phyloP scores from a whole-genome alignment of 2,888 invertebrate species.

The Automeris io region DNA sequence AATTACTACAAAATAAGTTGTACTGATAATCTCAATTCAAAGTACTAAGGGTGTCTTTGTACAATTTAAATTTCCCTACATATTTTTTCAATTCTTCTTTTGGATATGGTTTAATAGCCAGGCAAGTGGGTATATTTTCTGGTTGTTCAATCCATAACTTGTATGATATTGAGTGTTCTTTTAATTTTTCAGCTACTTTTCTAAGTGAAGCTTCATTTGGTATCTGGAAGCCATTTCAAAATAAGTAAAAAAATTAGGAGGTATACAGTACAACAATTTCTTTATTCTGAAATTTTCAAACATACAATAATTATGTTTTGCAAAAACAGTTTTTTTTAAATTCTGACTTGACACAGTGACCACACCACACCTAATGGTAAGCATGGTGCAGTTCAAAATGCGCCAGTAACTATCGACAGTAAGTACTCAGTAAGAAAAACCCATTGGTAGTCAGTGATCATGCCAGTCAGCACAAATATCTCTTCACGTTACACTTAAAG shows the following conservation, averaged over 20 bases:
- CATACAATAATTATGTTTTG: too few species aligned
- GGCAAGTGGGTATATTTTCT: conserved; percentile 95
- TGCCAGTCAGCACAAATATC: too few species aligned
- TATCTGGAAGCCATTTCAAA: conserved; percentile 63
- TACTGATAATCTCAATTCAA: conserved; percentile 1
- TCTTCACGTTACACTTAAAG: too few species aligned
- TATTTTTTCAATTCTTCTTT: conserved; percentile 89
- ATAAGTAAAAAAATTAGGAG: background rate
- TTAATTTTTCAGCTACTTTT: conserved; percentile 82
- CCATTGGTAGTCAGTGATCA: too few species aligned
- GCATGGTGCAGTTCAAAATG: too few species aligned
- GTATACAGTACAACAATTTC: too few species aligned
- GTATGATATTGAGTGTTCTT: conserved; percentile 85
- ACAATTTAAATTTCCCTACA: conserved; percentile 91
- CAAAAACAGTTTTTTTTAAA: too few species aligned
- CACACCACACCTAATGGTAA: too few species aligned
- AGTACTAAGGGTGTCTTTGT: conserved; percentile 63
- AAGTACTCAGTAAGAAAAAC: too few species aligned
- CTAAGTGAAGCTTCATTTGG: conserved; percentile 85
- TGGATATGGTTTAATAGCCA: conserved; percentile 94
- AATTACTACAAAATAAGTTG: background rate
- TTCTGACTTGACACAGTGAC: too few species aligned
- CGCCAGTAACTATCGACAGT: too few species aligned
- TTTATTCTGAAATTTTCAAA: too few species aligned
- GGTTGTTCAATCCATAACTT: conserved; percentile 98